These are phyloP conservation scores for Leptoclinus maculatus DNA, from an alignment of 2,797 vertebrate genomes.

Conservation along the genomic window DNA sequence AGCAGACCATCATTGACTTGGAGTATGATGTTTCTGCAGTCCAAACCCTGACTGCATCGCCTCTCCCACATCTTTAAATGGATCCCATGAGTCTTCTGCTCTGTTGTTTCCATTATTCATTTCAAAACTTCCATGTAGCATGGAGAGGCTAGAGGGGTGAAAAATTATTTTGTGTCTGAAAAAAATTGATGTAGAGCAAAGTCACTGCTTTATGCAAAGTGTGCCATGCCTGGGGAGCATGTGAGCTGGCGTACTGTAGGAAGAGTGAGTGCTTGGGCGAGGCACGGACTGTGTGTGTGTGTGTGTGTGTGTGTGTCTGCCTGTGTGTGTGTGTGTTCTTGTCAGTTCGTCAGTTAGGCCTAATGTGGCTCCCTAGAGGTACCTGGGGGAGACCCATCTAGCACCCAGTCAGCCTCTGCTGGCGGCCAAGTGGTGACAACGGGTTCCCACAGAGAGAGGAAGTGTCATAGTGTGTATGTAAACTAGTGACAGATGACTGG, in stretches of 20 bases:
- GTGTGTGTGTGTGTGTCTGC: slow-evolving; percentile 13
- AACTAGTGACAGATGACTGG: slow-evolving; percentile 88
- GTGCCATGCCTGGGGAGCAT: slow-evolving; percentile 80
- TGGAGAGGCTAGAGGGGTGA: slow-evolving; percentile 81
- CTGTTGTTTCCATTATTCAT: slow-evolving; percentile 88
- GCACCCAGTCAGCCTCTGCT: slow-evolving; percentile 85
- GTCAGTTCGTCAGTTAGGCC: slow-evolving; percentile 87
- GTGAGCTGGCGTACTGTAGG: slow-evolving; percentile 74
- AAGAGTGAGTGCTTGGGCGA: slow-evolving; percentile 63
- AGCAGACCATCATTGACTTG: slow-evolving; percentile 67
- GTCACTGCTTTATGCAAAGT: slow-evolving; percentile 84
- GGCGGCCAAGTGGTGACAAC: slow-evolving; percentile 85
- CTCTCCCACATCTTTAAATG: slow-evolving; percentile 83
- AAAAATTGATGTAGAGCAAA: slow-evolving; percentile 82
- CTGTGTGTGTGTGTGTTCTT: slow-evolving; percentile 62
- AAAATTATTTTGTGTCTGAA: slow-evolving; percentile 83
- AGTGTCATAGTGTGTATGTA: slow-evolving; percentile 87
- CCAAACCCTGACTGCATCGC: slow-evolving; percentile 74
- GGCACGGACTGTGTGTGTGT: slow-evolving; percentile 41
- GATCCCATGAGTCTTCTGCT: slow-evolving; percentile 80
- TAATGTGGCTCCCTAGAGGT: slow-evolving; percentile 86
- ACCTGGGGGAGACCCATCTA: slow-evolving; percentile 86
- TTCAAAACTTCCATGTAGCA: slow-evolving; percentile 83
- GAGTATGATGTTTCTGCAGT: slow-evolving; percentile 68
- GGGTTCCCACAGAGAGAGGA: slow-evolving; percentile 84